Conservation (phyloP, 92 coral and sea anemone genomes). For the Zoanthus sansibaricus region DNA sequence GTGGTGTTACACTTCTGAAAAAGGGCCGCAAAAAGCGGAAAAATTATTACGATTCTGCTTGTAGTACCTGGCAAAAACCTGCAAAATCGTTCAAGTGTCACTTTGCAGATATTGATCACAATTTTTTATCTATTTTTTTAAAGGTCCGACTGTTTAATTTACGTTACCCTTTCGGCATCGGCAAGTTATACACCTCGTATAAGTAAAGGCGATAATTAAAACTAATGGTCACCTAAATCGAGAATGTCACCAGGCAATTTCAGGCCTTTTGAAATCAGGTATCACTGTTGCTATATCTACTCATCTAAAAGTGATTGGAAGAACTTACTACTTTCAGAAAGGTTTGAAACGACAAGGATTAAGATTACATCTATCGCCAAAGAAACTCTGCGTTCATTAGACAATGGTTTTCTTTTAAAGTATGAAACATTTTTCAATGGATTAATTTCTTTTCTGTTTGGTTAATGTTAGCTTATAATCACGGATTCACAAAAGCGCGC, state of each 20-base stretch:
- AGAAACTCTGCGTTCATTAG: slow-evolving; percentile 59
- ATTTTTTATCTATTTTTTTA: not conserved
- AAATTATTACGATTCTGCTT: not conserved
- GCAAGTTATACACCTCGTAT: slow-evolving; percentile 51
- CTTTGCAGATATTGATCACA: slow-evolving; percentile 36
- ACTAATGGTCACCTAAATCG: slow-evolving; percentile 51
- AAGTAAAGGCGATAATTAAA: slow-evolving; percentile 75
- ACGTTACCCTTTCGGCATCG: slow-evolving; percentile 49
- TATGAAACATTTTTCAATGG: slow-evolving; percentile 88
- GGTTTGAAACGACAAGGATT: slow-evolving; percentile 27
- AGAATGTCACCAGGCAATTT: slow-evolving; percentile 46
- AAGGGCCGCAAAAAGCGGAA: not conserved
- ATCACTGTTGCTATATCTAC: slow-evolving; percentile 6
- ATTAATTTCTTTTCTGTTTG: slow-evolving; percentile 91
- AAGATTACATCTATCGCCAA: slow-evolving; percentile 58
- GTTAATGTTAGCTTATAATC: slow-evolving; percentile 88
- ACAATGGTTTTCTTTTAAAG: slow-evolving; percentile 76
- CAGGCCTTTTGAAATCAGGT: not conserved
- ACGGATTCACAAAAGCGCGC: slow-evolving; percentile 83
- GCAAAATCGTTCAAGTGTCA: not conserved
- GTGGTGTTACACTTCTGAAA: not conserved
- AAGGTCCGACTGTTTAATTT: slow-evolving; percentile 39
- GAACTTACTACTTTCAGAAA: slow-evolving; percentile 61
- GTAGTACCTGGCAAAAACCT: not conserved
- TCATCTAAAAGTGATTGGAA: slow-evolving; percentile 52